Base-by-base conservation (phyloP, 2,797 vertebrate species). In the Sandelia bainsii region DNA sequence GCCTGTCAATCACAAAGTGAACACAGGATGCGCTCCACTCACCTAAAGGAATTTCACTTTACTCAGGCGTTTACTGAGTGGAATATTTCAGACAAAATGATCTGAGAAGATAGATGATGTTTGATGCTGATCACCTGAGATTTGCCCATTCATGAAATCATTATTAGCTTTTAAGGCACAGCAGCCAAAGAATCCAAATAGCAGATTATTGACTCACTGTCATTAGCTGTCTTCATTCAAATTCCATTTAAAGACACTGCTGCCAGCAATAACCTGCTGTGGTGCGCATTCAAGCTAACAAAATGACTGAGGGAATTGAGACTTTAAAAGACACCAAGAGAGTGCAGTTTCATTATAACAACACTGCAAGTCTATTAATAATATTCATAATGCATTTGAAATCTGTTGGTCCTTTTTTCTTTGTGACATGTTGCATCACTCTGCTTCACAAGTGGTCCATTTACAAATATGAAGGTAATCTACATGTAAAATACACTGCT, bases 221-320 rank as follows among this genome's bases (percentile, higher is more conserved):
- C 70, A 62, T 86, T 75, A 73, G 63, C 74, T 22, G 58, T 62
- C 69, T 68, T 64, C 64, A 76, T 82, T 78, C 46, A 82, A 62
- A 75, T 65, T 49, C 66, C 45, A 72, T 76, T 87, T 64, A 74
- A 74, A 85, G 76, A 70, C 49, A 74, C 27, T n/a, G 58, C 81
- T 74, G 51, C 17, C 4, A 54, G 79, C 69, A 63, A 64, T 62
- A 77, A 67, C 70, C 75, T 81, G 69, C 81, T 72, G 77, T 6
- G 69, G 45, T 72, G 71, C 62, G 66, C 13, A 72, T 53, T 65
- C 37, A 68, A 46, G 62, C 66, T 66, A 19, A 50, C 64, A 79
- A 74, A 82, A 78, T 66, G 67, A 80, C 27, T 56, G 65, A 78
- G 80, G 82, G 73, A 84, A 81, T 54, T 80, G 75, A 77, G 76